These are phyloP conservation scores for Nomia melanderi DNA, from an alignment of 1,140 invertebrate genomes.

Conservation along the genomic window DNA sequence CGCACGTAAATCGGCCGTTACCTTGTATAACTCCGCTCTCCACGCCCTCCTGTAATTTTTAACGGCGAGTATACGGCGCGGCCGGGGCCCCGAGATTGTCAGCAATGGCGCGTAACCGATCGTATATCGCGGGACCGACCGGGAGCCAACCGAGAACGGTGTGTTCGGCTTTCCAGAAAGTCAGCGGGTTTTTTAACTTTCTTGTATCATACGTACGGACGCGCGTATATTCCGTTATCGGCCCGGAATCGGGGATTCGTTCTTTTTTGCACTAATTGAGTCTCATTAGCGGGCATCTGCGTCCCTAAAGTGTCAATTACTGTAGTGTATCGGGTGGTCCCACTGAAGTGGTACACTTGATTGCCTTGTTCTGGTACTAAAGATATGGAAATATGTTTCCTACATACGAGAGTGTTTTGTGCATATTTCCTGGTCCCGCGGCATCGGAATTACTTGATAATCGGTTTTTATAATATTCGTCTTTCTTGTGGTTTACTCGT, in stretches of 20 bases:
- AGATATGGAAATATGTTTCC: not conserved
- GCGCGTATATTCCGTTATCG: not conserved
- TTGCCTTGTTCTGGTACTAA: not conserved
- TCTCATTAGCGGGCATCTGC: constrained; percentile 17
- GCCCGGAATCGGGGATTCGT: not conserved
- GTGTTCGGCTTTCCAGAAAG: too few relatives aligned
- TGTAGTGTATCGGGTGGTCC: not conserved
- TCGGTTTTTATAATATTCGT: too few relatives aligned
- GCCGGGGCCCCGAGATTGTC: constrained; percentile 5
- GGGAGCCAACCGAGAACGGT: too few relatives aligned
- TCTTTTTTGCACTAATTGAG: constrained; percentile 1
- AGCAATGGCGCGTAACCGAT: constrained; percentile 16
- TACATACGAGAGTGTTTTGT: not conserved
- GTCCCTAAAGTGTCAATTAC: constrained; percentile 22
- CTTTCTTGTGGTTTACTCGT: too few relatives aligned
- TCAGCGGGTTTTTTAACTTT: too few relatives aligned
- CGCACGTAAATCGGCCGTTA: constrained; percentile 44
- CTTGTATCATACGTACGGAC: too few relatives aligned
- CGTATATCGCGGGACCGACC: not conserved
- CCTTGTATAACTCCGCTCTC: not conserved
- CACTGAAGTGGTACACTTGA: not conserved
- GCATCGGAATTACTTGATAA: too few relatives aligned
- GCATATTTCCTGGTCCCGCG: not conserved
- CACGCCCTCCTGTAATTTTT: not conserved
- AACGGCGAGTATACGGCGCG: not conserved